These are phyloP conservation scores for Pipistrellus pygmaeus DNA, from an alignment of 2,797 vertebrate genomes.

Conservation along the genomic window DNA sequence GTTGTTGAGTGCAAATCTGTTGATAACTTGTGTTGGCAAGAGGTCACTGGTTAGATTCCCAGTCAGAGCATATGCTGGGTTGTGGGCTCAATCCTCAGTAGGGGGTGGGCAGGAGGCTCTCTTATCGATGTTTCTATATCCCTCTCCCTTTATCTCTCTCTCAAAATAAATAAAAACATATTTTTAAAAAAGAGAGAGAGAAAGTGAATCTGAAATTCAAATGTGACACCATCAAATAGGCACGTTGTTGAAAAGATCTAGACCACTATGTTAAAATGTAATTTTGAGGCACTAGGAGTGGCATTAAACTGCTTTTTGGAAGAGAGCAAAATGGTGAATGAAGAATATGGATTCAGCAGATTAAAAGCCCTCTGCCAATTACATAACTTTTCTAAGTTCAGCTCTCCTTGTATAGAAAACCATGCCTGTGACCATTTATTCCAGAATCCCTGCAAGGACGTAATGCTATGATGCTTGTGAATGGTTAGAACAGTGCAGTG, in stretches of 20 bases:
- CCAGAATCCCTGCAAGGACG: slow-evolving; percentile 20
- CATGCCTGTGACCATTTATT: not conserved
- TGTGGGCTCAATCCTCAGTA: no score
- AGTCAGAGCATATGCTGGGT: no score
- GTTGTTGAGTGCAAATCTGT: no score
- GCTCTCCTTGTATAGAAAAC: not conserved
- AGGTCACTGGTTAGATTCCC: no score
- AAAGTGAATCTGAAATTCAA: slow-evolving; percentile 42
- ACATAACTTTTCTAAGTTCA: not conserved
- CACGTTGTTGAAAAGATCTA: not conserved
- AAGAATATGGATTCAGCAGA: not conserved
- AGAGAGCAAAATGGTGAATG: not conserved
- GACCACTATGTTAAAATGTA: not conserved
- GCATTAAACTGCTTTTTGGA: not conserved
- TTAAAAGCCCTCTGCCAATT: not conserved
- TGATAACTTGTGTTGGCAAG: no score
- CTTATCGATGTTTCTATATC: no score
- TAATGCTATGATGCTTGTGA: not conserved
- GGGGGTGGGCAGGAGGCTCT: no score
- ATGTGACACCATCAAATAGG: not conserved
- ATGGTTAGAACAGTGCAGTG: not conserved
- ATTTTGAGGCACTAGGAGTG: not conserved
- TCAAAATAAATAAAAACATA: no score
- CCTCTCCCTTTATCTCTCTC: no score
- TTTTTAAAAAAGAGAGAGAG: not conserved